Conservation (phyloP, 2,888 invertebrate species). For the Orgyia antiqua region DNA sequence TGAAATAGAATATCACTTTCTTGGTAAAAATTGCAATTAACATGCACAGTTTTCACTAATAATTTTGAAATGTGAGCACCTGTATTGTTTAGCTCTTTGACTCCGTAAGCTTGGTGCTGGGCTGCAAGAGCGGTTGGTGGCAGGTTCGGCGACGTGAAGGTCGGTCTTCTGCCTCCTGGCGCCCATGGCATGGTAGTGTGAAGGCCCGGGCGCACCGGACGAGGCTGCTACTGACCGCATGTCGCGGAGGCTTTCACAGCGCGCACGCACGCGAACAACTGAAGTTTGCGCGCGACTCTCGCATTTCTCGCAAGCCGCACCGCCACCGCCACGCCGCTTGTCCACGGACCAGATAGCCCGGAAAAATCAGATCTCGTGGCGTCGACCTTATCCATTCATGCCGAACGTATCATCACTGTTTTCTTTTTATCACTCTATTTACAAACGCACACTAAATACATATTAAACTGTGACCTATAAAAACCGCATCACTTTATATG, state of each 20-base stretch:
- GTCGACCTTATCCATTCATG: constrained; percentile 73
- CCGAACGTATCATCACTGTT: constrained; percentile 62
- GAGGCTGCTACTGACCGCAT: constrained; percentile 58
- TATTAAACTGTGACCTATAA: too few species aligned
- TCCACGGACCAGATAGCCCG: constrained; percentile 56
- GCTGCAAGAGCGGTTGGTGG: constrained; percentile 53
- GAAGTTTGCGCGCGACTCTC: constrained; percentile 50
- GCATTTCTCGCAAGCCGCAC: constrained; percentile 48
- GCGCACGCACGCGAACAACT: constrained; percentile 72
- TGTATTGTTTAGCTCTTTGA: constrained; percentile 72
- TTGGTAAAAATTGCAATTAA: constrained; percentile 15
- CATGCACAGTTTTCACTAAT: constrained; percentile 29
- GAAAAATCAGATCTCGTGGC: constrained; percentile 67
- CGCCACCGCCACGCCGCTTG: constrained; percentile 37
- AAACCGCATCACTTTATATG: too few species aligned
- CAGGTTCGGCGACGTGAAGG: constrained; percentile 66
- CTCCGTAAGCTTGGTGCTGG: constrained; percentile 77
- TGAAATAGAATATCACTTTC: constrained; percentile 25
- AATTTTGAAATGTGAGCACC: constrained; percentile 37
- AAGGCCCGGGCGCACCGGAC: constrained; percentile 25
- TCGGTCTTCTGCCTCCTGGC: constrained; percentile 78
- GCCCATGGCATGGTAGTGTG: constrained; percentile 47
- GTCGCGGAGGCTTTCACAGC: constrained; percentile 67
- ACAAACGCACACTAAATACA: constrained; percentile 28
- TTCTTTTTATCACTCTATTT: constrained; percentile 70